Base-by-base conservation (phyloP, 1,140 invertebrate species). In the Campoletis sonorensis region DNA sequence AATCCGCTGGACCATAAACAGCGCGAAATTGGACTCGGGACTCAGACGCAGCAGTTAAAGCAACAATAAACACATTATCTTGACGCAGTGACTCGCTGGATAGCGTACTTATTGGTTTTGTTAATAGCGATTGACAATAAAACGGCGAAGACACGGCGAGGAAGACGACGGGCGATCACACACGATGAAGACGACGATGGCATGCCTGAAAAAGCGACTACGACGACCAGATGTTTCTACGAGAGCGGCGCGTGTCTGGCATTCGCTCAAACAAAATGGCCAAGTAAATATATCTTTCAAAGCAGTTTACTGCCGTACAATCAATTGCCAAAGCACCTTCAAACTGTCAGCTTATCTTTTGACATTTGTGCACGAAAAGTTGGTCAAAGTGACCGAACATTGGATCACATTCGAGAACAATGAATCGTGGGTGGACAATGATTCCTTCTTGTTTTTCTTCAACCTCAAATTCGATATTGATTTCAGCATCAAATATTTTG, bases 131-230 rank as follows among this genome's bases (percentile, higher is more conserved):
- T 58, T n/a, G 18, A 23, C 54, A 58, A 58, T 58, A n/a, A 58
- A 76, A 51, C 45, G 49, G 54, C 51, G 51, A 58, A 58, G 72
- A 45, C 11, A 58, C 72, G 72, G 58, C 45, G 49, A 76, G n/a
- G 45, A 58, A 58, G 45, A 58, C 45, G 72, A 76, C 72, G 45
- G 71, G n/a, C 71, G 13, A 76, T 21, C 37, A 51, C 51, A 23
- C 21, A 76, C 71, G 71, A 73, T 37, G 71, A 76, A n/a, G 72
- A 58, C 72, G 72, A 76, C 72, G 72, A 76, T 76, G 49, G 72
- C 72, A 76, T 76, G 72, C 72, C 72, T 76, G 72, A 18, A 58
- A 58, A 58, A 76, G 72, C 72, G 27, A 76, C 72, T 58, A 76
- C 72, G 72, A 76, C 72, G 72, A 76, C 54, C 15, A 26, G 72